These are phyloP conservation scores for Sander vitreus DNA, from an alignment of 2,113 vertebrate genomes.

Conservation along the genomic window DNA sequence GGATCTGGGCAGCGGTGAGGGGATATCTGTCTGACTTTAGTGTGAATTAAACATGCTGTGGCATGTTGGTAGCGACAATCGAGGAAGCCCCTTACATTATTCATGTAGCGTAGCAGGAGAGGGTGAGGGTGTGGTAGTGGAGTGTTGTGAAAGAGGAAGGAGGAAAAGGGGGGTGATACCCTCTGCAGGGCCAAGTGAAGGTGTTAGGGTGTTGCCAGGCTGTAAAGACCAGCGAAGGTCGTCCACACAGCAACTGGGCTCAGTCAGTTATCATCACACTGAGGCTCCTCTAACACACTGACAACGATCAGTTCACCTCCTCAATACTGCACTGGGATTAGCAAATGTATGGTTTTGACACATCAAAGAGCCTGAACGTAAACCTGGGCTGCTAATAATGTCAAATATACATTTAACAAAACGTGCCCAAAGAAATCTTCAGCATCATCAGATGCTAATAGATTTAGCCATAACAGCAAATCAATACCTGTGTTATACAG, in stretches of 20 bases:
- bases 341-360: neutral
- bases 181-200: conserved; percentile 48
- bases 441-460: conserved; percentile 16
- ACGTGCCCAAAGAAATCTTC: neutral
- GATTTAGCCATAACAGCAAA: conserved; percentile 42
- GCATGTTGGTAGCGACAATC: conserved; percentile 73
- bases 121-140: conserved; percentile 37
- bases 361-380: conserved; percentile 2
- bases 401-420: neutral
- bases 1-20: conserved; percentile 24
- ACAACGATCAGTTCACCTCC: neutral
- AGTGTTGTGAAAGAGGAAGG: conserved; percentile 26
- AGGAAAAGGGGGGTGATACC: neutral
- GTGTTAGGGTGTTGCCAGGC: conserved; percentile 64
- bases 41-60: conserved; percentile 85
- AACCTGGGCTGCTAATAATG: neutral
- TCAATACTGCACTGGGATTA: neutral
- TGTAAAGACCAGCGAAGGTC: conserved; percentile 60
- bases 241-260: conserved; percentile 37
- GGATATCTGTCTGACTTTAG: conserved; percentile 64
- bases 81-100: conserved; percentile 81
- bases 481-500: conserved; percentile 36
- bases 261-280: conserved; percentile 25
- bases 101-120: conserved; percentile 67
- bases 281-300: conserved; percentile 19